Conservation (phyloP, 1,140 invertebrate species). For the Ceratosolen fusciceps region DNA sequence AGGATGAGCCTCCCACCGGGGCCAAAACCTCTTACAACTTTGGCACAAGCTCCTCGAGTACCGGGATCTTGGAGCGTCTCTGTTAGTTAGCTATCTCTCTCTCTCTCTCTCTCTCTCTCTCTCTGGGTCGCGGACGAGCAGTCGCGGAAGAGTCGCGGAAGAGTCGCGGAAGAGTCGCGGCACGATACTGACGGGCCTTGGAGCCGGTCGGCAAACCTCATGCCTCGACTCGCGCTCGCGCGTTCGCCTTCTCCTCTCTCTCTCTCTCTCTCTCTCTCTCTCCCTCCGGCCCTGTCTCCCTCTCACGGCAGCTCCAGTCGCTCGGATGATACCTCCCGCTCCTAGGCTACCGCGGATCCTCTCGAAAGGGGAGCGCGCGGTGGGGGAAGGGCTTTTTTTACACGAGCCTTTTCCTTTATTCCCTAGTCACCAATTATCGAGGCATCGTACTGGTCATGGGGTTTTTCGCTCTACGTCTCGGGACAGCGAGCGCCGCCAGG, state of each 20-base stretch:
- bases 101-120: no score
- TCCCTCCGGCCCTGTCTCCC: conserved; percentile 37
- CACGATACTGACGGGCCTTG: conserved; percentile 63
- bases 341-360: neutral
- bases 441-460: neutral
- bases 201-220: conserved; percentile 63
- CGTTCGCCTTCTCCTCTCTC: conserved; percentile 40
- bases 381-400: neutral
- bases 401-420: conserved; percentile 33
- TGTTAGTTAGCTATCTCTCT: no score
- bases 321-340: conserved; percentile 8
- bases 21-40: conserved; percentile 8
- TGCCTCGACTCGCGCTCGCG: conserved; percentile 44
- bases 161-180: conserved; percentile 62
- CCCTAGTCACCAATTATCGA: conserved; percentile 19
- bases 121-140: neutral
- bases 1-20: no score
- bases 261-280: conserved; percentile 43
- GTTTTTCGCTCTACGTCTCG: neutral
- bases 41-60: neutral
- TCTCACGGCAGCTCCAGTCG: neutral
- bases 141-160: conserved; percentile 53
- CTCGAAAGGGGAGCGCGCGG: neutral
- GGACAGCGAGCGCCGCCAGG: neutral
- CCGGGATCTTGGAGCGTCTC: no score